Evolutionary conservation across 2,888 invertebrate species (phyloP).

Genomic region (Ennomos erosarius): DNA sequence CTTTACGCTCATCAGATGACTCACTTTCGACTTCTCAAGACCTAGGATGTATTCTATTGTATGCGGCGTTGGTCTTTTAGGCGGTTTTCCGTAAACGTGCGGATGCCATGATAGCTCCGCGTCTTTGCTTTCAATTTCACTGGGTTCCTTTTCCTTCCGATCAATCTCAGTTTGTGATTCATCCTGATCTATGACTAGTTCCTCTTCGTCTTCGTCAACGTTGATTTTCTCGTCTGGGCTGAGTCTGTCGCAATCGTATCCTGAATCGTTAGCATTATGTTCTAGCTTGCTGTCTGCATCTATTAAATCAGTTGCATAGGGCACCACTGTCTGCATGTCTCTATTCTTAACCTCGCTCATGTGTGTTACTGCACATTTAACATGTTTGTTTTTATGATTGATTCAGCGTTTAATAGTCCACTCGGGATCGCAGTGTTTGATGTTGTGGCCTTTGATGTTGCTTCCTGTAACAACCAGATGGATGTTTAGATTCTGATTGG

Average conservation of each 20-base stretch:
- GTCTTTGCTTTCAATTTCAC: constrained; percentile 49
- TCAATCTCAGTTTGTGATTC: constrained; percentile 46
- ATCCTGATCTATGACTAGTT: constrained; percentile 60
- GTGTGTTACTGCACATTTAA: constrained; percentile 70
- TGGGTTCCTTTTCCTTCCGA: constrained; percentile 33
- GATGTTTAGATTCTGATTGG: constrained; percentile 33
- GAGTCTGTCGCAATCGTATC: constrained; percentile 57
- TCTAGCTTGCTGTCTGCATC: constrained; percentile 56
- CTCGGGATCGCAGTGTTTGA: constrained; percentile 40
- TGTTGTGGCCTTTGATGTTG: constrained; percentile 40
- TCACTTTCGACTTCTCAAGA: constrained; percentile 61
- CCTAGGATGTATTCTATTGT: constrained; percentile 95
- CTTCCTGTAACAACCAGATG: constrained; percentile 47
- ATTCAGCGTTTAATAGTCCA: constrained; percentile 72
- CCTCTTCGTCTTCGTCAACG: constrained; percentile 62
- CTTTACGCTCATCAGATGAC: constrained; percentile 70
- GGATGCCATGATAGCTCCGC: constrained; percentile 91
- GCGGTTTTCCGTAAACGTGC: constrained; percentile 94
- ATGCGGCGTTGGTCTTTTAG: constrained; percentile 93
- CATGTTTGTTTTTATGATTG: constrained; percentile 83
- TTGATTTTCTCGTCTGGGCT: constrained; percentile 67
- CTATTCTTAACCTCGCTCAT: constrained; percentile 66
- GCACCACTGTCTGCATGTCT: constrained; percentile 78
- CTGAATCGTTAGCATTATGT: constrained; percentile 54
- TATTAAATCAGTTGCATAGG: constrained; percentile 63